These are phyloP conservation scores for Ceyx melanurus DNA, from an alignment of 2,113 vertebrate genomes.

Conservation along the genomic window DNA sequence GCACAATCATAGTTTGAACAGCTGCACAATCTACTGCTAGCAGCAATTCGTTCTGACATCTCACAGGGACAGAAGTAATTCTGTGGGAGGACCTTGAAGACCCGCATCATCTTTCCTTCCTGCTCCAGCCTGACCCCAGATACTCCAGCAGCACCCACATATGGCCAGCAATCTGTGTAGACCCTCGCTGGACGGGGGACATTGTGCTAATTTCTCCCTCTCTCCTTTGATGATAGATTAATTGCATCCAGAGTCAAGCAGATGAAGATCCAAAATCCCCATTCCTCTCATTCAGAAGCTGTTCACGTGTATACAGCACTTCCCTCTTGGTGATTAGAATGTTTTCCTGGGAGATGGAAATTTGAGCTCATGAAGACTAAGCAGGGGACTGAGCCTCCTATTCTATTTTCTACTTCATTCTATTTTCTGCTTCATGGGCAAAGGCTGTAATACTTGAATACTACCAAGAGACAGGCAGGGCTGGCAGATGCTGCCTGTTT, in stretches of 20 bases:
- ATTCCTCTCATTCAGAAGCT: constrained; percentile 42
- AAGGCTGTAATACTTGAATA: neutral
- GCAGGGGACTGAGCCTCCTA: neutral
- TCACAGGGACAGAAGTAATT: constrained; percentile 27
- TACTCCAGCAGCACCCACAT: neutral
- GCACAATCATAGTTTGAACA: constrained; percentile 40
- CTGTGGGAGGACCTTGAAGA: constrained; percentile 16
- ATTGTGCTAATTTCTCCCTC: neutral
- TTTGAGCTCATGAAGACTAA: neutral
- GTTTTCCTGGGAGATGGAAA: constrained; percentile 13
- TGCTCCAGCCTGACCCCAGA: neutral
- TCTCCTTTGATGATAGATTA: neutral
- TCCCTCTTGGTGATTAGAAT: neutral
- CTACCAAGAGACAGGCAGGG: neutral
- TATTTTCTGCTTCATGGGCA: neutral
- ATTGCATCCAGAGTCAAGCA: neutral
- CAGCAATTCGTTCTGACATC: constrained; percentile 33
- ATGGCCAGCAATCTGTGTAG: neutral
- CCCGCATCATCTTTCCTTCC: neutral
- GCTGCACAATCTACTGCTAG: neutral
- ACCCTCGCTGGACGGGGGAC: neutral
- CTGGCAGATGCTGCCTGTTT: neutral
- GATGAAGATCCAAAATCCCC: constrained; percentile 19
- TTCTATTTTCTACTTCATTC: neutral
- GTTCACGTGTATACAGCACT: constrained; percentile 1